Evolutionary conservation across 2,113 vertebrate species (phyloP), one percentile per base, ranked within the genome.

Genomic region (Forbesichthys agassizii): DNA sequence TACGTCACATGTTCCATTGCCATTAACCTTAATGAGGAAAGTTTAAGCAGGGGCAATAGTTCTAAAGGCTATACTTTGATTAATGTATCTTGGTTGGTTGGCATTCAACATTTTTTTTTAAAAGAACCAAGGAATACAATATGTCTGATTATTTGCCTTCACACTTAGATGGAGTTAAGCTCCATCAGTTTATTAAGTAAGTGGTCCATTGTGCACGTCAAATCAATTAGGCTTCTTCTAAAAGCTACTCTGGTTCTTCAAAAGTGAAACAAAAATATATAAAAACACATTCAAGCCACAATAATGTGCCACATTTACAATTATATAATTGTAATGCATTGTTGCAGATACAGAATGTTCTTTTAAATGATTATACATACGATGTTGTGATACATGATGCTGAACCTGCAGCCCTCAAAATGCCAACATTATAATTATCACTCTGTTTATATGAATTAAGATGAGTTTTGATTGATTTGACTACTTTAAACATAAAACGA

Each of bases 1-100:
- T 69, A 58, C 48, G 49, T 60, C 61, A 67, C 77, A 70, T 47
- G 33, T 67, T 69, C 1, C 60, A 66, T 36, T 27, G 10, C 11
- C 27, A 48, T 48, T 48, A 18, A 33, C 13, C 49, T 18, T 33
- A 6, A 53, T 13, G 13, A 54, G 27, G 61, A 65, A 69, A 62
- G 7, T 51, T 11, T 33, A 33, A 61, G 48, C 54, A 2, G 56
- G 46, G 13, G 8, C 67, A 27, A 27, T 27, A 27, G 27, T 27
- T 27, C 27, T 61, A 70, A 59, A 27, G 59, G 52, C 18, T 33
- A 27, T 8, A 27, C 27, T 27, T 27, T 27, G 33, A 42, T 42
- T 33, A 13, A 9, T 18, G 46, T 61, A 46, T 9, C n/a, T 10
- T 61, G 46, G 36, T 61, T 61, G 14, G 14, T 16, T 16, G 36